phyloP scores from a whole-genome alignment of 1,140 invertebrate genomes.

The Listronotus oregonensis region DNA sequence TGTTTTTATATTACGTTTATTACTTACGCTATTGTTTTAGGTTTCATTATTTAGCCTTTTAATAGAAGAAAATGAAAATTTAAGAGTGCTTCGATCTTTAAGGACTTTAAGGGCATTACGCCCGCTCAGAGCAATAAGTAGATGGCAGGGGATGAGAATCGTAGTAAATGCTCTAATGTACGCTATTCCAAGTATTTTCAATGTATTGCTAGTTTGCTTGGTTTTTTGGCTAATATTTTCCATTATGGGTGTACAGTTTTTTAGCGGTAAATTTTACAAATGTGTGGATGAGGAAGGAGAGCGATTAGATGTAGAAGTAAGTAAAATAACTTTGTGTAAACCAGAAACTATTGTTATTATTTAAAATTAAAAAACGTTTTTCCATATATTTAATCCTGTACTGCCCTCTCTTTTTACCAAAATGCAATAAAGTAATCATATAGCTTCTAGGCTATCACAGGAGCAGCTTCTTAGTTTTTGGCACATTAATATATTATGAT shows the following conservation, averaged over 20 bases:
- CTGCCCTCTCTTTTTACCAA: too few relatives aligned
- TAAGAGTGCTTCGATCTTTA: constrained; percentile 86
- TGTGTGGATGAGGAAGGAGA: constrained; percentile 80
- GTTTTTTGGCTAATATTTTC: constrained; percentile 95
- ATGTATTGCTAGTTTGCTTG: constrained; percentile 89
- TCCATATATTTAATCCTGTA: too few relatives aligned
- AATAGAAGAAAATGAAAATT: constrained; percentile 89
- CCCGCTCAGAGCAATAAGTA: constrained; percentile 84
- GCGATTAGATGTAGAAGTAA: constrained; percentile 72
- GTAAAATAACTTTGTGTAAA: constrained; percentile 43
- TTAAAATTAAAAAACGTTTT: too few relatives aligned
- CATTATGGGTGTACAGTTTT: constrained; percentile 94
- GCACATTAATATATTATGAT: too few relatives aligned
- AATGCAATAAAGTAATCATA: too few relatives aligned
- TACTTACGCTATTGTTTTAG: too few relatives aligned
- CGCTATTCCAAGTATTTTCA: constrained; percentile 94
- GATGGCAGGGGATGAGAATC: constrained; percentile 95
- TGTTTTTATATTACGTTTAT: too few relatives aligned
- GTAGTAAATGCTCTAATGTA: constrained; percentile 94
- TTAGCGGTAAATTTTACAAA: constrained; percentile 92
- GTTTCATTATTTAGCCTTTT: constrained; percentile 91
- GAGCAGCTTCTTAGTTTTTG: too few relatives aligned
- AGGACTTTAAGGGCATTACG: constrained; percentile 83
- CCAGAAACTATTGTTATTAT: too few relatives aligned
- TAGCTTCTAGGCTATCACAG: too few relatives aligned